Base-by-base conservation (phyloP, 2,888 invertebrate genomes). In the Polydrusus cervinus region DNA sequence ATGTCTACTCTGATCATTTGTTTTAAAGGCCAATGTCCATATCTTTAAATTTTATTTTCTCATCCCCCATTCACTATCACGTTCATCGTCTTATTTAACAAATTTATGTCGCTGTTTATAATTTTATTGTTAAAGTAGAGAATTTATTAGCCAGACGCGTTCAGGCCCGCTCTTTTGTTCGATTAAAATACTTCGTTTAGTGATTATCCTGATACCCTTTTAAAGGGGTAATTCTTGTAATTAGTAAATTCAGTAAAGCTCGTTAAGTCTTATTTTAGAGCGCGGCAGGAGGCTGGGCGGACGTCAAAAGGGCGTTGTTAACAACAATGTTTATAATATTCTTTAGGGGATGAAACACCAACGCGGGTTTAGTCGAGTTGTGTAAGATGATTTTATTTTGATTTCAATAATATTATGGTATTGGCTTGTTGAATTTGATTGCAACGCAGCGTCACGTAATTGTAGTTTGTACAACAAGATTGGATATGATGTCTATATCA, bases 101-200 rank as follows among this genome's bases (percentile, higher is more conserved):
- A 30, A 34, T 55, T 55, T 34, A 34, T 55, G 55, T 55, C 55
- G 53, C 55, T 34, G 55, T 55, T 55, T 34, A 55, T 14, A 34
- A 55, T 55, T 55, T 55, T 34, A 14, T 55, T 51, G 18, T 55
- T 34, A 34, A 34, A 55, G 34, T 1, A 34, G 55, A 34, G 14
- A n/a, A 14, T 55, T 34, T 55, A 55, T 55, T n/a, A 55, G 55
- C 34, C 11, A 7, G n/a, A 16, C 53, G 11, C 34, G 34, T 30
- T 34, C 34, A 0, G 34, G 34, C 30, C 30, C 55, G 55, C 34
- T 55, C 55, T 14, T 55, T 55, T 55, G 34, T 55, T 34, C 55
- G 30, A 55, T 55, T 55, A 55, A 55, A 55, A 55, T 55, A 55
- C 55, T 55, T 55, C 55, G 55, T 55, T 55, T 34, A 34, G 34